A percentile compares a stretch with the other conserved stretches of the same genome.
Conservation (phyloP, 2,113 vertebrate genomes). For the Struthio camelus region DNA sequence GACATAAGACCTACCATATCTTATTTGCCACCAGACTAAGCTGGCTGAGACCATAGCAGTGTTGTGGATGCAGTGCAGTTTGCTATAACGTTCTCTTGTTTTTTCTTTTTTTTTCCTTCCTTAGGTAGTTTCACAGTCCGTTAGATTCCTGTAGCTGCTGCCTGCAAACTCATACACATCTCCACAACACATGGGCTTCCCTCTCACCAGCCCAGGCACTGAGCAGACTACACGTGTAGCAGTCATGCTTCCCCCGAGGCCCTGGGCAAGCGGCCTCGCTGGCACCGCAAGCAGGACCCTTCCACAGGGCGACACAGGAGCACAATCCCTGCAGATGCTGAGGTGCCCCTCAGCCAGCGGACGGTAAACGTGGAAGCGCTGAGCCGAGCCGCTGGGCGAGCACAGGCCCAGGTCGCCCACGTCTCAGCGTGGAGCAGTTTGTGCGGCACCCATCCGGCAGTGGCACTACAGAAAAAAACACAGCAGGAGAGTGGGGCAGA, state of each 20-base stretch:
- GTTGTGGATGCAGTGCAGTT: background rate
- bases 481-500: accelerated
- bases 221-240: background rate
- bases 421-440: accelerated
- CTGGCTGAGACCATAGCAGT: background rate
- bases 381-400: background rate
- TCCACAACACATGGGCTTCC: background rate
- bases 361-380: accelerated
- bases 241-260: background rate
- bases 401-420: background rate
- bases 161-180: background rate
- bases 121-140: conserved; percentile 39
- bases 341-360: no score
- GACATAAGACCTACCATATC: background rate
- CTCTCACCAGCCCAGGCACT: accelerated
- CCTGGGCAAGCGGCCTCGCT: background rate
- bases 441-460: background rate
- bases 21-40: background rate
- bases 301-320: accelerated
- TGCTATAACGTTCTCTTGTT: background rate
- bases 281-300: background rate
- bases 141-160: conserved; percentile 26
- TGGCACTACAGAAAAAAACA: background rate
- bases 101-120: background rate
- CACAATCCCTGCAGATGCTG: background rate